Conservation (phyloP, 2,797 vertebrate species). For the Sus cebifrons region DNA sequence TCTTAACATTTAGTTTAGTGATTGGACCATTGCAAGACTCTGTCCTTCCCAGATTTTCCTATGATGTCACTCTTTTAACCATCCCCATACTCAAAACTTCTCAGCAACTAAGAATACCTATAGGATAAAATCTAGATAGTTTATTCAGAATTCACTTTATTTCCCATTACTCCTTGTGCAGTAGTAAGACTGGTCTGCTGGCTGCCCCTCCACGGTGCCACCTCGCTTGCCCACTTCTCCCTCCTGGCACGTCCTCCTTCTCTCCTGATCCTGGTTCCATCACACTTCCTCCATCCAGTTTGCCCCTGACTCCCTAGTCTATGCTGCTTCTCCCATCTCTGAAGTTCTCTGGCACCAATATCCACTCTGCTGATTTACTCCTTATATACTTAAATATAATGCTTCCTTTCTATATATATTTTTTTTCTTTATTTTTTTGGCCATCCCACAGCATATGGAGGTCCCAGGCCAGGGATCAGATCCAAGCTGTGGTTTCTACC, state of each 20-base stretch:
- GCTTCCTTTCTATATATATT: background rate
- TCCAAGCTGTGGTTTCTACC: no score
- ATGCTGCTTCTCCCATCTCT: background rate
- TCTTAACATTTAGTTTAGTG: background rate
- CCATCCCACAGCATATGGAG: no score
- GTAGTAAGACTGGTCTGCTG: background rate
- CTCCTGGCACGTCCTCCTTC: background rate
- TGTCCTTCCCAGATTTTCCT: background rate
- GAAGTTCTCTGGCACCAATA: background rate
- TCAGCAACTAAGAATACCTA: background rate
- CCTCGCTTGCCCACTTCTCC: background rate
- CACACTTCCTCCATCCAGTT: background rate
- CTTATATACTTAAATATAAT: background rate
- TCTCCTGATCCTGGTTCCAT: background rate
- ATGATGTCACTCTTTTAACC: slow-evolving; percentile 26
- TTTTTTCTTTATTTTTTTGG: no score
- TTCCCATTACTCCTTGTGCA: background rate
- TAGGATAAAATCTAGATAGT: slow-evolving; percentile 4
- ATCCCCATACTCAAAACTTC: background rate
- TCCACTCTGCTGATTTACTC: background rate
- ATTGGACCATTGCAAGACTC: background rate
- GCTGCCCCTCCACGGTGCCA: background rate
- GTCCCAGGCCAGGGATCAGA: no score
- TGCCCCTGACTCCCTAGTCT: background rate
- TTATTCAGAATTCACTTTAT: background rate